Evolutionary conservation across 2,888 invertebrate species (phyloP), one percentile per base, ranked within the genome.

Genomic region (Drosophila demipolita): DNA sequence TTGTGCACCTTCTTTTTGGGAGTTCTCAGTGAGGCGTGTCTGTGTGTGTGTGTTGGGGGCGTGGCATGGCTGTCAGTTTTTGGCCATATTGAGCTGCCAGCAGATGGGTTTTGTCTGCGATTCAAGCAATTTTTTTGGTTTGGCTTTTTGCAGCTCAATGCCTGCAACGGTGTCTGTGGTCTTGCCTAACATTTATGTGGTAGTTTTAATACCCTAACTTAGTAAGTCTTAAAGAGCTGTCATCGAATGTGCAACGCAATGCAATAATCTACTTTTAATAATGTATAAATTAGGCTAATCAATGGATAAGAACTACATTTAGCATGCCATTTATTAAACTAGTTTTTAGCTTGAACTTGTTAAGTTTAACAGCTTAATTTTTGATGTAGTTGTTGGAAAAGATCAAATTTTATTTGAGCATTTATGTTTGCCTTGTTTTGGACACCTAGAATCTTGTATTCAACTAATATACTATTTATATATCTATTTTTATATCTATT

Each of bases 101-200:
- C 87, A 87, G 87, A 88, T 87, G 88, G 87, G 73, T 73, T 78
- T 79, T 82, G 90, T 87, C 90, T 88, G 89, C 75, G 82, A 29
- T 60, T 52, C 68, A 49, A 49, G 67, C 74, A 65, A 54, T 36
- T 58, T 63, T 67, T 58, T 58, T 67, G 50, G 48, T 42, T 49
- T 26, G 45, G 2, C 48, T 50, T 45, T 62, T 65, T 66, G 60
- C 64, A 58, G 69, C 73, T 65, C 70, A 61, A 54, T 73, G 82
- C 82, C 68, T 53, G 78, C 65, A 59, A 49, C 64, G 60, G 65
- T 84, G 78, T 78, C 84, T 90, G 89, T 88, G 87, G 87, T 82
- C 71, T 78, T 89, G 87, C 89, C 80, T 68, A 86, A 87, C 87
- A 87, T 88, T 90, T 75, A 83, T 88, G 81, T 59, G 66, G 72